A percentile compares a stretch with the other conserved stretches of the same genome.
phyloP scores from a whole-genome alignment of 2,113 vertebrate genomes.

The Psilopsiagon aymara region DNA sequence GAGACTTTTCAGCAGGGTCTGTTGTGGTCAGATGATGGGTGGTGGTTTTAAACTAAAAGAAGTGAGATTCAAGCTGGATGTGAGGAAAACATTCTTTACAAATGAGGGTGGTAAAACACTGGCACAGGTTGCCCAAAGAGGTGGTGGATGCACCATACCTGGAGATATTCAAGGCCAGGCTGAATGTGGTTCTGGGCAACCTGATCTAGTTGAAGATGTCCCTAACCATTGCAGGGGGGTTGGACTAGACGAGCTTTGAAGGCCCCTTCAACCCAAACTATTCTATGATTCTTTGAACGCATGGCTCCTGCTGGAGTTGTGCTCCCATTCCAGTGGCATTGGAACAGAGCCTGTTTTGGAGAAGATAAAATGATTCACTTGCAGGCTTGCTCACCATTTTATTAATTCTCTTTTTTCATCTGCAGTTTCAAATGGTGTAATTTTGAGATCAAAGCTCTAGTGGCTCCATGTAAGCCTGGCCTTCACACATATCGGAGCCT shows the following conservation, averaged over 20 bases:
- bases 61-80: neutral
- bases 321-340: neutral
- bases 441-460: slow-evolving; percentile 53
- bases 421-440: neutral
- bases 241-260: neutral
- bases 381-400: neutral
- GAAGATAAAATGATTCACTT: neutral
- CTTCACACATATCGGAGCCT: neutral
- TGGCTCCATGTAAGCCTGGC: rapidly evolving
- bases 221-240: neutral
- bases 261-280: neutral
- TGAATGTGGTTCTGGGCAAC: neutral
- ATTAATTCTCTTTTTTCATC: neutral
- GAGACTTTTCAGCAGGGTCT: neutral
- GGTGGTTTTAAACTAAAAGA: neutral
- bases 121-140: neutral
- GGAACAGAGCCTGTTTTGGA: neutral
- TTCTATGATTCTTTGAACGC: neutral
- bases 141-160: neutral
- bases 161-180: neutral
- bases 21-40: neutral
- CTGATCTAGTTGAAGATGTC: neutral
- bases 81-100: neutral
- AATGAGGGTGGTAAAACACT: neutral
- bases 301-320: neutral